Percentiles rank a stretch among this genome's conserved stretches.
Evolutionary conservation across 2,888 invertebrate genomes (phyloP).

Genomic region (Xestia c-nigrum): DNA sequence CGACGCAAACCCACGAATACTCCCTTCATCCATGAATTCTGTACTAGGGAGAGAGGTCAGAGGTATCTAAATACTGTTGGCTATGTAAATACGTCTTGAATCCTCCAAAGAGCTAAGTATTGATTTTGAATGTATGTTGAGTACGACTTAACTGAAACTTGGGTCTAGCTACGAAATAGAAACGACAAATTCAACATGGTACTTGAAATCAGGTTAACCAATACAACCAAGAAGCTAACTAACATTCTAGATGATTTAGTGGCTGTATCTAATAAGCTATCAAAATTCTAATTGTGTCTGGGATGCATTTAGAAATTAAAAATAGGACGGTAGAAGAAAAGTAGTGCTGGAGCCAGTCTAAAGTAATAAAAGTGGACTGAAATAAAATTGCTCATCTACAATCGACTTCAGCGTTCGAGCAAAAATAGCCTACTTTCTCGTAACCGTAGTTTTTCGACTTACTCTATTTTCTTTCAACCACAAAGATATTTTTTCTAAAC

Average conservation of each 20-base stretch:
- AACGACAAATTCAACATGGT: not conserved
- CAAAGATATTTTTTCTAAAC: constrained; percentile 40
- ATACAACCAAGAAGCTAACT: too few species aligned
- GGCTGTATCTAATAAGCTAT: constrained; percentile 3
- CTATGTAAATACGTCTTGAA: not conserved
- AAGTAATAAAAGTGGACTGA: constrained; percentile 22
- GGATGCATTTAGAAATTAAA: constrained; percentile 35
- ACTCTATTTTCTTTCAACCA: constrained; percentile 24
- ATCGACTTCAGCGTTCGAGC: constrained; percentile 28
- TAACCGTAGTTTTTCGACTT: constrained; percentile 30
- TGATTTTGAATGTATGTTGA: constrained; percentile 18
- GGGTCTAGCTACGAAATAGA: constrained; percentile 7
- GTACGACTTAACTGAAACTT: constrained; percentile 12
- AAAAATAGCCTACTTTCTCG: constrained; percentile 40
- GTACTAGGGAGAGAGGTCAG: constrained; percentile 7
- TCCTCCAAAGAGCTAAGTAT: not conserved
- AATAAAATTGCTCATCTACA: constrained; percentile 30
- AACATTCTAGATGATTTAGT: constrained; percentile 11
- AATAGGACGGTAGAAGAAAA: constrained; percentile 27
- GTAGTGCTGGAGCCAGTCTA: not conserved
- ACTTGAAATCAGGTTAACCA: not conserved
- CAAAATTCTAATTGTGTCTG: constrained; percentile 6
- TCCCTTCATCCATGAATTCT: constrained; percentile 30
- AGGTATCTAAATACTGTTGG: not conserved
- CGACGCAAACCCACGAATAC: constrained; percentile 8